Percentiles rank a stretch among this genome's conserved stretches.
phyloP scores from a whole-genome alignment of 2,797 vertebrate species.

The Mus spretus region DNA sequence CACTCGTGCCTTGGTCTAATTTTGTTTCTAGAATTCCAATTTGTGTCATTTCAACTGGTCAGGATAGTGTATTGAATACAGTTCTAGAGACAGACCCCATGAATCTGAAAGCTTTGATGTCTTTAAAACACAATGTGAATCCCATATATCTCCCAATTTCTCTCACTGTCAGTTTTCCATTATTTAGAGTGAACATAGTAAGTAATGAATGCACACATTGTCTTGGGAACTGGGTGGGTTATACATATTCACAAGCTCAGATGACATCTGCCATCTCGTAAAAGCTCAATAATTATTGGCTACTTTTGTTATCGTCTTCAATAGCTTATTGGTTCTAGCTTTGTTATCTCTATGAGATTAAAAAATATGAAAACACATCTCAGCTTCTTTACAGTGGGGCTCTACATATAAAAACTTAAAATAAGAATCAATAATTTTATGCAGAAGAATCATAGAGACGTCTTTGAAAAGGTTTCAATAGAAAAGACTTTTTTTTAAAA shows the following conservation, averaged over 20 bases:
- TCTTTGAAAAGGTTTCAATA: not conserved
- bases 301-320: not conserved
- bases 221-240: not conserved
- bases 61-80: not conserved
- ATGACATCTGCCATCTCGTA: not conserved
- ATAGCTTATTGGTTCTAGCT: not conserved
- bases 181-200: not conserved
- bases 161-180: not conserved
- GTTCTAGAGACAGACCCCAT: not conserved
- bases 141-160: slow-evolving; percentile 6
- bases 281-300: not conserved
- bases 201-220: not conserved
- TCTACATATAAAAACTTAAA: not conserved
- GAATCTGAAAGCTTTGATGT: not conserved
- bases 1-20: not conserved
- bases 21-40: slow-evolving; percentile 32
- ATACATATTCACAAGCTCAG: not conserved
- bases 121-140: not conserved
- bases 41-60: not conserved
- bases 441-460: not conserved
- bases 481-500: not conserved
- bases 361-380: not conserved
- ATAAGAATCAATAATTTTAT: not conserved
- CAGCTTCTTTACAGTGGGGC: not conserved
- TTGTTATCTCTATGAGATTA: not conserved